Evolutionary conservation across 2,113 vertebrate species (phyloP).

Genomic region (Salminus brasiliensis): DNA sequence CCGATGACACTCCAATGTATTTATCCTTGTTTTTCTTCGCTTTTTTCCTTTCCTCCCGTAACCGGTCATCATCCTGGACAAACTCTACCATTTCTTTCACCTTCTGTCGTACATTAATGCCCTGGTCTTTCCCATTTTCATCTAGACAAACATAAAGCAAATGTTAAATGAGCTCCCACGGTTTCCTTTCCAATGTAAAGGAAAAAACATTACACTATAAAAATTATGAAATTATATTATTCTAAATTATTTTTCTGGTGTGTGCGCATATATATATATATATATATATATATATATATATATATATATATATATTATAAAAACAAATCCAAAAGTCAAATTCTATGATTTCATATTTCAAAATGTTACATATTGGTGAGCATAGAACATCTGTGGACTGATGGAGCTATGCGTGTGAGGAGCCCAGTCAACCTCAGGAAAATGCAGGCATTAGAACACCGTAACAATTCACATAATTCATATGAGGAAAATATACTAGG

Average conservation of each 20-base stretch:
- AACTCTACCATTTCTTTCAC: conserved; percentile 99
- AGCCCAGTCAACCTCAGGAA: not conserved
- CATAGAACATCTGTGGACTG: not conserved
- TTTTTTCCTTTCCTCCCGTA: conserved; percentile 96
- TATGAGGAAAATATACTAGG: no score
- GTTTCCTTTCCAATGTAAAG: not conserved
- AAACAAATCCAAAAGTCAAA: no score
- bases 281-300: no score
- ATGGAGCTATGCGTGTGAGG: not conserved
- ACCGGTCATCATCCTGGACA: conserved; percentile 93
- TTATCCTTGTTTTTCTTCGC: conserved; percentile 99
- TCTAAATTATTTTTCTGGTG: no score
- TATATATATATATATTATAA: no score
- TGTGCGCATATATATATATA: no score
- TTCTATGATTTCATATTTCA: no score
- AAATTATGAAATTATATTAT: not conserved
- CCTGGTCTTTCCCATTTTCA: conserved; percentile 97
- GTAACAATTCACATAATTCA: no score
- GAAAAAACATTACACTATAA: not conserved
- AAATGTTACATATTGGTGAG: not conserved
- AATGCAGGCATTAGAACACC: not conserved
- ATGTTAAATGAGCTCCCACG: not conserved
- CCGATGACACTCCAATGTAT: conserved; percentile 95
- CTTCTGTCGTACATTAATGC: conserved; percentile 97
- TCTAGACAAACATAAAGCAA: conserved; percentile 69